A percentile compares a stretch with the other conserved stretches of the same genome.
phyloP scores from a whole-genome alignment of 2,113 vertebrate genomes.

The Oncorhynchus clarkii region DNA sequence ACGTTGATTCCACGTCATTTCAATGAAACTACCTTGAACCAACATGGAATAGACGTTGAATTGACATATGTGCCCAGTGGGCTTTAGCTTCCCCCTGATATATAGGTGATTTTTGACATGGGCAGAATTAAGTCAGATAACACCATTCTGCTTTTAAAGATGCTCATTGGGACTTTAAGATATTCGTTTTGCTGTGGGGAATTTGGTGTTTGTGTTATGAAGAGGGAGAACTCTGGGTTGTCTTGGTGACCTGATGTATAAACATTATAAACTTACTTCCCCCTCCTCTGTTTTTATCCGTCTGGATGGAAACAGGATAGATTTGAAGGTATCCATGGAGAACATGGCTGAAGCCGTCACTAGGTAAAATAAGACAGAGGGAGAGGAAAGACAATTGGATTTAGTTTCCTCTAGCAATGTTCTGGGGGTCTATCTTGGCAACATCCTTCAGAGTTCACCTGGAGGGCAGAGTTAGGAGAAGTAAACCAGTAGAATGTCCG shows the following conservation, averaged over 20 bases:
- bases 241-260: slow-evolving; percentile 2
- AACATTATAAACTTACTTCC: slow-evolving; percentile 47
- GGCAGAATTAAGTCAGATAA: not conserved
- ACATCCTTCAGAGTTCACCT: not conserved
- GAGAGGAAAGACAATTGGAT: not conserved
- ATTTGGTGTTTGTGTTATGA: not conserved
- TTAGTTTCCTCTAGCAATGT: not conserved
- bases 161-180: too few species aligned
- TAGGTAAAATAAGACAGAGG: slow-evolving; percentile 9
- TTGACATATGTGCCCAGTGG: too few species aligned
- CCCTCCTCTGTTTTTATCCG: slow-evolving; percentile 44
- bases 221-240: not conserved
- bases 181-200: too few species aligned
- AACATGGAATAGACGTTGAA: too few species aligned
- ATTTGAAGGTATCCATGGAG: slow-evolving; percentile 56
- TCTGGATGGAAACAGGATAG: slow-evolving; percentile 40
- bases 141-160: not conserved
- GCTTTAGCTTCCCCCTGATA: too few species aligned
- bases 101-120: too few species aligned
- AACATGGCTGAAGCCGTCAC: slow-evolving; percentile 33
- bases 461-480: not conserved
- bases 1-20: too few species aligned
- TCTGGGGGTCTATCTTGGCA: not conserved
- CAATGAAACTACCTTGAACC: too few species aligned
- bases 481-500: slow-evolving; percentile 16